Conservation (phyloP, 1,140 invertebrate genomes). For the Parasteatoda tepidariorum region DNA sequence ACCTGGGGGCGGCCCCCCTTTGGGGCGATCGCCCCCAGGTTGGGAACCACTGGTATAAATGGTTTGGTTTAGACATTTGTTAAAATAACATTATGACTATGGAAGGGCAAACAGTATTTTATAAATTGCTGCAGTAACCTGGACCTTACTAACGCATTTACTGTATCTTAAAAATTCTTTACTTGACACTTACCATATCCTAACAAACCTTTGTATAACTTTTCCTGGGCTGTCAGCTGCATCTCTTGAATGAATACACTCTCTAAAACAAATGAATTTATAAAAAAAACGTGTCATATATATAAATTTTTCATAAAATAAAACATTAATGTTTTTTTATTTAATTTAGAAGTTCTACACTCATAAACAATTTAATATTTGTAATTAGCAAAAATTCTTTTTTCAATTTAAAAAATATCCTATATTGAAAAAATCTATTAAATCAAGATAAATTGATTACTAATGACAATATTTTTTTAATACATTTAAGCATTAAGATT, state of each 20-base stretch:
- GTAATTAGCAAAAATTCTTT: too few relatives aligned
- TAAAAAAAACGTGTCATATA: conserved; percentile 19
- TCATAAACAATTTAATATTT: too few relatives aligned
- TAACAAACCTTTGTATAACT: conserved; percentile 74
- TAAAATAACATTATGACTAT: not conserved
- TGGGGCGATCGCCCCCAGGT: not conserved
- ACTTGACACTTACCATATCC: conserved; percentile 75
- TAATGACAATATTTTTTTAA: too few relatives aligned
- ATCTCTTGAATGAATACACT: conserved; percentile 73
- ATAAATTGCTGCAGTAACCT: not conserved
- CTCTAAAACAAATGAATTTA: conserved; percentile 29
- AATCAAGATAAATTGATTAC: too few relatives aligned
- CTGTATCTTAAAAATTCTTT: not conserved
- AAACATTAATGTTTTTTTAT: not conserved
- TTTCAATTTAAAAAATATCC: too few relatives aligned
- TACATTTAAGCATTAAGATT: too few relatives aligned
- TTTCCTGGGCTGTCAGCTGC: conserved; percentile 64
- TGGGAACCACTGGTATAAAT: not conserved
- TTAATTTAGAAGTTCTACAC: not conserved
- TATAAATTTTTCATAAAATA: not conserved
- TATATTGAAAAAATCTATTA: too few relatives aligned
- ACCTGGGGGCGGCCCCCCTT: too few relatives aligned
- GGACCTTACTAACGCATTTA: not conserved
- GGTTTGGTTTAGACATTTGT: not conserved
- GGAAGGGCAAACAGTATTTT: too few relatives aligned